Evolutionary conservation across 2,888 invertebrate genomes (phyloP).

Genomic region (Pimpla rufipes): DNA sequence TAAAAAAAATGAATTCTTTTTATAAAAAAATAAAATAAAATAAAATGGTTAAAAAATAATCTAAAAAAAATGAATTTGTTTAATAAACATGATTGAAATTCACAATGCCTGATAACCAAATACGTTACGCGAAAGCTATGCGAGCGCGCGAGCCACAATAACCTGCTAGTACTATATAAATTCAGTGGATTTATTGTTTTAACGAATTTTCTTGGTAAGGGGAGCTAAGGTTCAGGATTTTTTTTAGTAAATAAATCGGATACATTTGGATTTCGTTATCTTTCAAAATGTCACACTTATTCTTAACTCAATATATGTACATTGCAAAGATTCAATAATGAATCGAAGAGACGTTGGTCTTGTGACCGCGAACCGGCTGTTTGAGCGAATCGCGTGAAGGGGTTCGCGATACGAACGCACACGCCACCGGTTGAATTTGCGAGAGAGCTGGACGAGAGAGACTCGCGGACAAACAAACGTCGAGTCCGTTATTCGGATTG

Average conservation of each 20-base stretch:
- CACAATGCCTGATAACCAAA: too few species aligned
- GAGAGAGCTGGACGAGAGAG: slow-evolving; percentile 1
- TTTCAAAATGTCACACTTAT: slow-evolving; percentile 36
- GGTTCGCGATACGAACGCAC: slow-evolving; percentile 22
- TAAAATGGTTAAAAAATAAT: too few species aligned
- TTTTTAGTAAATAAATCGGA: slow-evolving; percentile 9
- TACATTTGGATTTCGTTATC: not conserved
- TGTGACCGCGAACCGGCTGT: slow-evolving; percentile 23
- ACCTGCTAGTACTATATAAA: too few species aligned
- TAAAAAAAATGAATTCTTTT: too few species aligned
- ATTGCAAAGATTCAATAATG: slow-evolving; percentile 42
- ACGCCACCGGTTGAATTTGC: not conserved
- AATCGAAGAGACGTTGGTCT: slow-evolving; percentile 27
- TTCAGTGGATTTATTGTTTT: too few species aligned
- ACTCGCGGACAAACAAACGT: slow-evolving; percentile 24
- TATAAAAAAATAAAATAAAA: too few species aligned
- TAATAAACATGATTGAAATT: too few species aligned
- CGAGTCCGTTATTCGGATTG: slow-evolving; percentile 32
- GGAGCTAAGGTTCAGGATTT: slow-evolving; percentile 9
- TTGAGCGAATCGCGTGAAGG: slow-evolving; percentile 32
- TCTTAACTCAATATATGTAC: slow-evolving; percentile 61
- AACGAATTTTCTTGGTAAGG: not conserved
- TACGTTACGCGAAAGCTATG: too few species aligned
- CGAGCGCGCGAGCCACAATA: too few species aligned
- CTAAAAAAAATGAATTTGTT: too few species aligned